Conservation (phyloP, 2,113 vertebrate genomes). For the Cyprinodon variegatus region DNA sequence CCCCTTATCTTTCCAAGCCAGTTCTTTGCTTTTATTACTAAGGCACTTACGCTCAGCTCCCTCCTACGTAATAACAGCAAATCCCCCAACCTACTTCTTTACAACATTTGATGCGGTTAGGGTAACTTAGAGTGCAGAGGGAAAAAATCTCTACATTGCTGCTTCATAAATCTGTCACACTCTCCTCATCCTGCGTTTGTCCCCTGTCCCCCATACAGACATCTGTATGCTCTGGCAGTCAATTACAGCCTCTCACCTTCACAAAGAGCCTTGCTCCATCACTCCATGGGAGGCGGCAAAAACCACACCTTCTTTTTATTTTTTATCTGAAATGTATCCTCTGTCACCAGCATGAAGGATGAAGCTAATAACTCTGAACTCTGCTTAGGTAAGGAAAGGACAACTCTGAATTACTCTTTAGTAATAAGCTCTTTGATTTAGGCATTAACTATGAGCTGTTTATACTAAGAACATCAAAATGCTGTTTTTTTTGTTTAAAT, state of each 20-base stretch:
- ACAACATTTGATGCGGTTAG: slow-evolving; percentile 6
- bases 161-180: slow-evolving; percentile 50
- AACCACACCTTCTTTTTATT: slow-evolving; percentile 17
- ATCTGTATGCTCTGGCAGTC: slow-evolving; percentile 51
- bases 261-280: slow-evolving; percentile 35
- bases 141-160: slow-evolving; percentile 12
- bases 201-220: slow-evolving; percentile 43
- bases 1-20: slow-evolving; percentile 8
- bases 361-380: slow-evolving; percentile 56
- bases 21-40: neutral
- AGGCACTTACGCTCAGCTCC: slow-evolving; percentile 7
- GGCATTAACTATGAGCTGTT: slow-evolving; percentile 5
- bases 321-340: slow-evolving; percentile 65
- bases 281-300: slow-evolving; percentile 29
- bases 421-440: neutral
- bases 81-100: slow-evolving; percentile 14
- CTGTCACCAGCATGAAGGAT: slow-evolving; percentile 31
- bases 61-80: slow-evolving; percentile 22
- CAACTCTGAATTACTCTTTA: neutral
- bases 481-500: too few relatives aligned
- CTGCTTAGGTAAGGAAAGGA: slow-evolving; percentile 34
- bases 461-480: slow-evolving; percentile 4
- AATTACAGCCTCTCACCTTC: slow-evolving; percentile 66
- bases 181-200: slow-evolving; percentile 21
- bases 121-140: neutral